These are phyloP conservation scores for Leptocoma aspasia DNA, from an alignment of 2,113 vertebrate species.

Conservation along the genomic window DNA sequence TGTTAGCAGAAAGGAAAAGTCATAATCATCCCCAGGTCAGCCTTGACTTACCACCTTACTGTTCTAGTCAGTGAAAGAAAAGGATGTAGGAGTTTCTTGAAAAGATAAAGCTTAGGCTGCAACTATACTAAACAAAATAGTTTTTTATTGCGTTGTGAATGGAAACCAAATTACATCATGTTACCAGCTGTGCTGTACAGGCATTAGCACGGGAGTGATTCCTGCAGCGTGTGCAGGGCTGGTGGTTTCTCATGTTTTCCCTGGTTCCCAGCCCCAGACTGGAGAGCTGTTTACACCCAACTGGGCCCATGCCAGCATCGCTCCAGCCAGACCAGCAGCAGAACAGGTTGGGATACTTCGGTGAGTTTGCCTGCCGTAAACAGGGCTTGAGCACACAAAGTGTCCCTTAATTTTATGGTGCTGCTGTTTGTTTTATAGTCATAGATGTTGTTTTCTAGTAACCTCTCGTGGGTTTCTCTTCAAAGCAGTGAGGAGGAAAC, in stretches of 20 bases:
- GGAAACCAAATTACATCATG: not conserved
- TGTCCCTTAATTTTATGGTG: not conserved
- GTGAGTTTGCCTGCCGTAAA: not conserved
- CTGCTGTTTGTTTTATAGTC: not conserved
- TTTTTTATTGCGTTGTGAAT: not conserved
- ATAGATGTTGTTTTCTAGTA: not conserved
- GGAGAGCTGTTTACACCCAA: not conserved
- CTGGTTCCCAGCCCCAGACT: not conserved
- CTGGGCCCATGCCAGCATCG: accelerated
- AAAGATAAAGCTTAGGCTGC: not conserved
- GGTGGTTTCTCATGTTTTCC: not conserved
- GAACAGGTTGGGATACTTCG: not conserved
- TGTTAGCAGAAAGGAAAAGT: not conserved
- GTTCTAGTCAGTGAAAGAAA: not conserved
- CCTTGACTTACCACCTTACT: not conserved
- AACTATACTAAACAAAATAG: not conserved
- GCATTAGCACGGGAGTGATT: not conserved
- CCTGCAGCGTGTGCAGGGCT: not conserved
- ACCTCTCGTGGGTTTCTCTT: not conserved
- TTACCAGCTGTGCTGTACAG: not conserved
- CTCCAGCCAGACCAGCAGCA: not conserved
- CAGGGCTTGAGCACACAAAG: not conserved
- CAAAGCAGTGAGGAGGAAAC: not conserved
- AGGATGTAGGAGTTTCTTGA: not conserved
- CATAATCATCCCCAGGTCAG: no score